These are phyloP conservation scores for Epizoanthus rinbou DNA, from an alignment of 92 coral and sea anemone species.

Conservation along the genomic window DNA sequence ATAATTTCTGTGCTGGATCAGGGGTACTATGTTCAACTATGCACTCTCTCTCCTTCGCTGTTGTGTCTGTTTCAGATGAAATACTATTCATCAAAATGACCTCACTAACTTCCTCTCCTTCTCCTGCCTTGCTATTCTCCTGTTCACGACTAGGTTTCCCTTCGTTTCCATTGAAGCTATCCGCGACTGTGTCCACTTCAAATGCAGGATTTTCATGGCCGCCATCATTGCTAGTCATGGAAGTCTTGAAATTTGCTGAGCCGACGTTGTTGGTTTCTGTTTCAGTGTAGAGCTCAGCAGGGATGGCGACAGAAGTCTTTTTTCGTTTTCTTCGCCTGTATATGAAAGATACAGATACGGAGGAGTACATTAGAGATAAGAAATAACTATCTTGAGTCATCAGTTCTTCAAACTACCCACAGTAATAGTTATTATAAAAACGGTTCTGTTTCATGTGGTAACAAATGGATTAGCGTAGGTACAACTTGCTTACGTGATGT, in stretches of 20 bases:
- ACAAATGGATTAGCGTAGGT: too few relatives aligned
- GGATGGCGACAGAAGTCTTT: constrained; percentile 21
- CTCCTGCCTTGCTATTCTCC: not conserved
- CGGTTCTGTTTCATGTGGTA: too few relatives aligned
- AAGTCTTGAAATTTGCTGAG: not conserved
- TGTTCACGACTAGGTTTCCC: not conserved
- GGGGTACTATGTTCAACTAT: not conserved
- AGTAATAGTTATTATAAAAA: too few relatives aligned
- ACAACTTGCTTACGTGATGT: too few relatives aligned
- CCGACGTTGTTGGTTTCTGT: not conserved
- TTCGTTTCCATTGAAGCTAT: not conserved
- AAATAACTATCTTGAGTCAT: not conserved
- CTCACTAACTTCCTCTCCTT: not conserved
- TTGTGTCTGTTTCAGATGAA: not conserved
- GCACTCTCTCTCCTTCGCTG: not conserved
- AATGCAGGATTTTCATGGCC: constrained; percentile 30
- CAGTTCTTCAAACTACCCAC: too few relatives aligned
- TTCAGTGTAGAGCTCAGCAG: not conserved
- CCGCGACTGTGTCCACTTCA: not conserved
- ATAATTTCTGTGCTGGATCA: not conserved
- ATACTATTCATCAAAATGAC: not conserved
- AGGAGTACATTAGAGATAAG: not conserved
- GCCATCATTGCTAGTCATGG: not conserved
- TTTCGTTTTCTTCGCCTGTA: constrained; percentile 12
- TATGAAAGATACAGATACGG: not conserved